A percentile compares a stretch with the other conserved stretches of the same genome.
phyloP scores from a whole-genome alignment of 2,113 vertebrate genomes.

The Oenanthe melanoleuca region DNA sequence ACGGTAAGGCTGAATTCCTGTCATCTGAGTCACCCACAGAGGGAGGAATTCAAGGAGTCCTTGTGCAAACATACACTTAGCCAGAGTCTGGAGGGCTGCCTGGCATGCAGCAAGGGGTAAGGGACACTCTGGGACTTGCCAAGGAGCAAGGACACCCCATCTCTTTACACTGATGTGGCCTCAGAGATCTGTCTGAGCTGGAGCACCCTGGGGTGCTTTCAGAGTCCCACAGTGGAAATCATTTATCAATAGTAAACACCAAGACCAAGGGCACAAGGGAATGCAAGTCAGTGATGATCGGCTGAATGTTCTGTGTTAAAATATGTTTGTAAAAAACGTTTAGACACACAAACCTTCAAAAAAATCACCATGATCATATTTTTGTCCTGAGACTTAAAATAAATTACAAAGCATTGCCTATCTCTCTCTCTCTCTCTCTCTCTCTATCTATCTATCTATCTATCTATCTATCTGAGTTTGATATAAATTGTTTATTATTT shows the following conservation, averaged over 20 bases:
- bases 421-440: neutral
- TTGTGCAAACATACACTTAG: neutral
- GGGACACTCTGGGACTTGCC: neutral
- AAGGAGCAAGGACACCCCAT: neutral
- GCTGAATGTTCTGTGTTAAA: neutral
- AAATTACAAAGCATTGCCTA: neutral
- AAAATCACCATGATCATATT: neutral
- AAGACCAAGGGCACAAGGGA: neutral
- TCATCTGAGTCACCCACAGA: neutral
- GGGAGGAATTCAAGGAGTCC: slow-evolving; percentile 5
- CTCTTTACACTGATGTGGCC: neutral
- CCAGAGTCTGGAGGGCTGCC: neutral
- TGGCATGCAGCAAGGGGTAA: neutral
- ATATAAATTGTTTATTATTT: neutral
- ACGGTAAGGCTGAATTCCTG: neutral
- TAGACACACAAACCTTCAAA: neutral
- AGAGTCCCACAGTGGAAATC: neutral
- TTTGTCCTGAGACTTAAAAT: neutral
- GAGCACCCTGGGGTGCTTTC: neutral
- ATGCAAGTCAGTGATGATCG: neutral
- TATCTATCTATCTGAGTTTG: neutral
- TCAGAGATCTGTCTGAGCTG: neutral
- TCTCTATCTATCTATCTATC: neutral
- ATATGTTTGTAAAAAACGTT: neutral
- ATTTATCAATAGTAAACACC: neutral